These are phyloP conservation scores for Drosophila truncata DNA, from an alignment of 1,140 invertebrate genomes.

Conservation along the genomic window DNA sequence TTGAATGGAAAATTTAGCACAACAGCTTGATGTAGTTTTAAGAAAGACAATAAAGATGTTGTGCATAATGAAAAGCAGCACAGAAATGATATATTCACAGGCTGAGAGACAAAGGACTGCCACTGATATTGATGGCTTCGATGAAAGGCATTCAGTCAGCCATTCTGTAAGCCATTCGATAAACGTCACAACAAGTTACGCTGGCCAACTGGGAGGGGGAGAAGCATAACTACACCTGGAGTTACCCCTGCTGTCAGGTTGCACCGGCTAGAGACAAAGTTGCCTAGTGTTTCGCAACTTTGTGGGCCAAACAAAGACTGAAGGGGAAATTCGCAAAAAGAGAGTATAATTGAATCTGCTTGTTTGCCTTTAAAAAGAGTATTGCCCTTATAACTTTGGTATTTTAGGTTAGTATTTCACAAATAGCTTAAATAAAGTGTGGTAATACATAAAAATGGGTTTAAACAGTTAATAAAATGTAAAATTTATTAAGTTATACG, in stretches of 20 bases:
- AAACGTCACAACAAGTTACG: constrained; percentile 25
- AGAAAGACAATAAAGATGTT: constrained; percentile 19
- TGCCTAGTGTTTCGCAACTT: constrained; percentile 16
- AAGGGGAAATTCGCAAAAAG: constrained; percentile 9
- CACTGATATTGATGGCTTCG: constrained; percentile 31
- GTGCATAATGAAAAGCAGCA: constrained; percentile 1
- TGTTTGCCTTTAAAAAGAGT: constrained; percentile 41
- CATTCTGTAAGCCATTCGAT: not conserved
- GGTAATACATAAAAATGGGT: not conserved
- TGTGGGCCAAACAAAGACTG: constrained; percentile 10
- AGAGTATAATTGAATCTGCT: constrained; percentile 63
- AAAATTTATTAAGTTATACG: constrained; percentile 31
- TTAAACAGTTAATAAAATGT: constrained; percentile 11
- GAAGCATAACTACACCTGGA: not conserved
- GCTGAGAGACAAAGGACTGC: constrained; percentile 6
- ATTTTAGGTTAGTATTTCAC: too few species aligned
- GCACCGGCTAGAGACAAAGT: constrained; percentile 24
- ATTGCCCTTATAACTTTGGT: too few species aligned
- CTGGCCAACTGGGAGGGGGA: not conserved
- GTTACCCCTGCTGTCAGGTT: not conserved
- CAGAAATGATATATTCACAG: constrained; percentile 18
- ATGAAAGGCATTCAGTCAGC: constrained; percentile 17
- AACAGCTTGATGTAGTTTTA: constrained; percentile 3
- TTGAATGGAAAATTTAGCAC: not conserved
- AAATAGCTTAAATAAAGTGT: not conserved